Percentiles rank a stretch among this genome's conserved stretches.
Conservation (phyloP, 2,113 vertebrate genomes). For the Crotalus viridis region DNA sequence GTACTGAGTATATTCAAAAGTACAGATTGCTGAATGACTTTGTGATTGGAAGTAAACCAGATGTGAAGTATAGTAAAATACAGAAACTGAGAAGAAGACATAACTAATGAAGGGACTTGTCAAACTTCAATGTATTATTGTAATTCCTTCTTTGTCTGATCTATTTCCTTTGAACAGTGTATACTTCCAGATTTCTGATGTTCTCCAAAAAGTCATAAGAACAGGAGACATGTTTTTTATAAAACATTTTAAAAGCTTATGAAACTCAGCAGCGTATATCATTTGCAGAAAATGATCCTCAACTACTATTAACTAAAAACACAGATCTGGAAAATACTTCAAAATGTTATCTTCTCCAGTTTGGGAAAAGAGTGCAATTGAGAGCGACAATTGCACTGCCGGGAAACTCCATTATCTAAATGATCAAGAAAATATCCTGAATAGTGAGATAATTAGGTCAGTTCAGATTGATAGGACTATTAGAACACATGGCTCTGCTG, state of each 20-base stretch:
- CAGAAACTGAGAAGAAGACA: background rate
- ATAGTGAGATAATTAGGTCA: conserved; percentile 13
- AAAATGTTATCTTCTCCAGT: background rate
- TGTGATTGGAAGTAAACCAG: background rate
- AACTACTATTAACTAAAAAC: background rate
- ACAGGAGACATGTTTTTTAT: background rate
- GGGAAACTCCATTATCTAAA: background rate
- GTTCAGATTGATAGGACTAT: conserved; percentile 4
- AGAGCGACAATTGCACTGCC: background rate
- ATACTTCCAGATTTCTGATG: background rate
- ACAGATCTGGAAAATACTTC: background rate
- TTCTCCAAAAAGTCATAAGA: background rate
- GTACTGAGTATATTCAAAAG: background rate
- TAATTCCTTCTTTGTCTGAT: background rate
- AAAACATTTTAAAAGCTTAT: background rate
- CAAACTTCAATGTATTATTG: background rate
- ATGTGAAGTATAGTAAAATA: background rate
- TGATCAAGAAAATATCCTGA: background rate
- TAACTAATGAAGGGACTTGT: background rate
- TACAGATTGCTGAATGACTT: background rate
- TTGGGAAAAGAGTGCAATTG: background rate
- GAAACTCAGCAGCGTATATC: background rate
- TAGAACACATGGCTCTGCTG: background rate
- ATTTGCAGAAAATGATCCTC: background rate
- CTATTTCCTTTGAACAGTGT: background rate